Conservation (phyloP, 2,113 vertebrate genomes). For the Halcyon senegalensis region DNA sequence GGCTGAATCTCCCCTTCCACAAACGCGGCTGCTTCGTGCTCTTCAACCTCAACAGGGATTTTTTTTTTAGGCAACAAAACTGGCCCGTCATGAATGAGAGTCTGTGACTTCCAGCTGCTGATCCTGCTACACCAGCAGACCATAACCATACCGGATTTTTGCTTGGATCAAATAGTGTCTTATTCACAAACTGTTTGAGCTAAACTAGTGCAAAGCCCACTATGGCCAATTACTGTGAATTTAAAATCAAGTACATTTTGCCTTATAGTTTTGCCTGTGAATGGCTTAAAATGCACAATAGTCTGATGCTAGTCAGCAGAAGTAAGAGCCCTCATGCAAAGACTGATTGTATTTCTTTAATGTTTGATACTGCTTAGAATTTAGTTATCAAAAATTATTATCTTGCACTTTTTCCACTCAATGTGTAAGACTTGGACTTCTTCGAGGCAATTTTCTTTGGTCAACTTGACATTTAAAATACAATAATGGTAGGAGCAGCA, state of each 20-base stretch:
- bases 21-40: not conserved
- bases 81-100: not conserved
- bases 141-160: not conserved
- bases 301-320: fast-evolving
- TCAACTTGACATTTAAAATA: not conserved
- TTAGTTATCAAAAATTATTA: not conserved
- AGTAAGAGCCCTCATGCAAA: not conserved
- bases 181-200: not conserved
- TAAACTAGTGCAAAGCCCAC: not conserved
- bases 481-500: not conserved
- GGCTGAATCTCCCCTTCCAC: not conserved
- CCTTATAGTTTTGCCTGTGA: not conserved
- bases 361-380: not conserved
- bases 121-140: not conserved
- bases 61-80: not conserved
- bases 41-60: not conserved
- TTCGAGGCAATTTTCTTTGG: not conserved
- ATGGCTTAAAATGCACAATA: not conserved
- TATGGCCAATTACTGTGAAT: not conserved
- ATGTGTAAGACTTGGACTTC: not conserved
- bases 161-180: not conserved
- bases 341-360: not conserved
- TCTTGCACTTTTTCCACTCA: not conserved
- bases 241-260: not conserved
- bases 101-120: not conserved